These are phyloP conservation scores for Stratiomys singularior DNA, from an alignment of 2,888 invertebrate species.

Conservation along the genomic window DNA sequence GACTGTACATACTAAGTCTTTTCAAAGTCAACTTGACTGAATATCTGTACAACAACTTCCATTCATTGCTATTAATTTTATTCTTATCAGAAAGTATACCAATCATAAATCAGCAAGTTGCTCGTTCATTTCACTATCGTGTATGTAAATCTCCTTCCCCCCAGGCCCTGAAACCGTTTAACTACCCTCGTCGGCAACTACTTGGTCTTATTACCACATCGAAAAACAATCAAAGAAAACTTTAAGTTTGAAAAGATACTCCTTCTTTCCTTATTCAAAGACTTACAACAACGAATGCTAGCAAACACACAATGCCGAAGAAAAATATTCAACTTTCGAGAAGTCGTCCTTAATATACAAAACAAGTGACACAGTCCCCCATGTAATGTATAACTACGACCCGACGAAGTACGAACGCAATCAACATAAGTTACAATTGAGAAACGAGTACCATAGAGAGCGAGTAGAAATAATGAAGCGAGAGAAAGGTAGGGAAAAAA, in stretches of 20 bases:
- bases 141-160: too few relatives aligned
- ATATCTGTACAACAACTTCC: too few relatives aligned
- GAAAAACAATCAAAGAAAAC: background rate
- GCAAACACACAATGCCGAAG: background rate
- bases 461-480: background rate
- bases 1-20: too few relatives aligned
- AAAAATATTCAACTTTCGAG: background rate
- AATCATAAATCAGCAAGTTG: too few relatives aligned
- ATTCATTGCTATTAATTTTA: too few relatives aligned
- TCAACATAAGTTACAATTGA: slow-evolving; percentile 30
- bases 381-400: background rate
- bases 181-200: background rate
- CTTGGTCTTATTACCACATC: slow-evolving; percentile 13
- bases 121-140: too few relatives aligned
- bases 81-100: too few relatives aligned
- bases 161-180: background rate
- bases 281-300: background rate
- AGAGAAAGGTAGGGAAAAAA: slow-evolving; percentile 12
- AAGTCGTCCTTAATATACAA: background rate
- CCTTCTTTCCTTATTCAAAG: background rate
- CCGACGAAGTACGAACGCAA: background rate
- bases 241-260: background rate
- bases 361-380: slow-evolving; percentile 1
- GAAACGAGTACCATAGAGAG: background rate
- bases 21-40: too few relatives aligned